Conservation (phyloP, 2,888 invertebrate species). For the Ecliptopera silaceata region DNA sequence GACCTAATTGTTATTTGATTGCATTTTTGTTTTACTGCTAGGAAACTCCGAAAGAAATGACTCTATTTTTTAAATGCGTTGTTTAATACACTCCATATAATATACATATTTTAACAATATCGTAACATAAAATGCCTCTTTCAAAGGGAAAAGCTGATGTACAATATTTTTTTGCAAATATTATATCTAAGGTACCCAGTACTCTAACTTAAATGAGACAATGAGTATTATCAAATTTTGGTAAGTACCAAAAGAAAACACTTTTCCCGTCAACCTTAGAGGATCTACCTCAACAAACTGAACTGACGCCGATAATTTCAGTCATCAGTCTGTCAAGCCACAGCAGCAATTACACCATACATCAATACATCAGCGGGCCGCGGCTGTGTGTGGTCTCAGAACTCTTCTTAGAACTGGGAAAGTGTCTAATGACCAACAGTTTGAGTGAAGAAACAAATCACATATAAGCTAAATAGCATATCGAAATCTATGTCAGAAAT, state of each 20-base stretch:
- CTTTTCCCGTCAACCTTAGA: too few species aligned
- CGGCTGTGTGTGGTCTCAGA: slow-evolving; percentile 34
- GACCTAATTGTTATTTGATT: slow-evolving; percentile 22
- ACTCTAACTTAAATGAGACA: too few species aligned
- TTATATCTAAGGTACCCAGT: too few species aligned
- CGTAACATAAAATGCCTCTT: too few species aligned
- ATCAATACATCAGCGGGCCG: slow-evolving; percentile 30
- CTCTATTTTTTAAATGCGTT: too few species aligned
- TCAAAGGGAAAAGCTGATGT: too few species aligned
- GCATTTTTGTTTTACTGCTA: neutral
- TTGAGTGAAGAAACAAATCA: neutral
- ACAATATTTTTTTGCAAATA: too few species aligned
- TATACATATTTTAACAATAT: too few species aligned
- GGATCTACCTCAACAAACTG: neutral
- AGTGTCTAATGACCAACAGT: neutral
- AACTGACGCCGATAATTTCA: slow-evolving; percentile 23
- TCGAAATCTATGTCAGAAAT: too few species aligned
- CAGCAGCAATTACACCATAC: slow-evolving; percentile 31
- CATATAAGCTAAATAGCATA: neutral
- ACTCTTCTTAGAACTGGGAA: neutral
- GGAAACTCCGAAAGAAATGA: neutral
- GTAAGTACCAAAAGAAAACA: too few species aligned
- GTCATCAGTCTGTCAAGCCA: slow-evolving; percentile 29
- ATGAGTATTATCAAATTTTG: too few species aligned
- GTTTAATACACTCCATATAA: too few species aligned